These are phyloP conservation scores for Porites evermanni DNA, from an alignment of 92 coral and sea anemone species.

Conservation along the genomic window DNA sequence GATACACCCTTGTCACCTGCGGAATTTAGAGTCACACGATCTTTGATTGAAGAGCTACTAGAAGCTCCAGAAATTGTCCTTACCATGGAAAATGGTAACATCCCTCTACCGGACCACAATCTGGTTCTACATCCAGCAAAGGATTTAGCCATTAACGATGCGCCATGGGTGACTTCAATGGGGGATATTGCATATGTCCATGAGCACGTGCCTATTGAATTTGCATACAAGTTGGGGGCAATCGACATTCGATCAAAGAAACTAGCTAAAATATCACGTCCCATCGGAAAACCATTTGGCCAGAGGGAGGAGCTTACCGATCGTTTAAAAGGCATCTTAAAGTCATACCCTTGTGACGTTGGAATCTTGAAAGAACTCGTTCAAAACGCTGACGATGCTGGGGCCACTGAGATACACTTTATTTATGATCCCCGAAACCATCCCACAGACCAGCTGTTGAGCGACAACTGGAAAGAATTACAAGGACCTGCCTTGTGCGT, in stretches of 20 bases:
- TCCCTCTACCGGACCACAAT: slow-evolving; percentile 78
- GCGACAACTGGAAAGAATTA: slow-evolving; percentile 77
- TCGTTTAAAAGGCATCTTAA: slow-evolving; percentile 77
- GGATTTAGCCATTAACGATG: slow-evolving; percentile 79
- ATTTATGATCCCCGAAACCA: slow-evolving; percentile 84
- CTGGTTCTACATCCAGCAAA: slow-evolving; percentile 59
- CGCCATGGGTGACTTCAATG: slow-evolving; percentile 60
- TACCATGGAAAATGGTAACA: slow-evolving; percentile 27
- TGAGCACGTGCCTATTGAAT: slow-evolving; percentile 52
- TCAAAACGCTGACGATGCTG: slow-evolving; percentile 95
- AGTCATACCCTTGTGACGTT: slow-evolving; percentile 84
- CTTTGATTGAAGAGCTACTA: slow-evolving; percentile 62
- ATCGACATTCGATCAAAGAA: slow-evolving; percentile 65
- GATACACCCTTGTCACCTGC: slow-evolving; percentile 33
- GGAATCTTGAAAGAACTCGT: slow-evolving; percentile 92
- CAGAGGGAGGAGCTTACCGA: slow-evolving; percentile 86
- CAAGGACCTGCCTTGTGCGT: slow-evolving; percentile 98
- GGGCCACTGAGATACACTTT: slow-evolving; percentile 90
- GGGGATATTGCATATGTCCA: slow-evolving; percentile 59
- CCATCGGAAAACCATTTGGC: slow-evolving; percentile 84
- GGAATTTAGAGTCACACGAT: slow-evolving; percentile 66
- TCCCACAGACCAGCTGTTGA: slow-evolving; percentile 55
- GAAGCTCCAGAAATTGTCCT: not conserved
- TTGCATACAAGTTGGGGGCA: slow-evolving; percentile 83
- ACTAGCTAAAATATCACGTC: slow-evolving; percentile 64